Evolutionary conservation across 2,113 vertebrate species (phyloP).

Genomic region (Notiomystis cincta): DNA sequence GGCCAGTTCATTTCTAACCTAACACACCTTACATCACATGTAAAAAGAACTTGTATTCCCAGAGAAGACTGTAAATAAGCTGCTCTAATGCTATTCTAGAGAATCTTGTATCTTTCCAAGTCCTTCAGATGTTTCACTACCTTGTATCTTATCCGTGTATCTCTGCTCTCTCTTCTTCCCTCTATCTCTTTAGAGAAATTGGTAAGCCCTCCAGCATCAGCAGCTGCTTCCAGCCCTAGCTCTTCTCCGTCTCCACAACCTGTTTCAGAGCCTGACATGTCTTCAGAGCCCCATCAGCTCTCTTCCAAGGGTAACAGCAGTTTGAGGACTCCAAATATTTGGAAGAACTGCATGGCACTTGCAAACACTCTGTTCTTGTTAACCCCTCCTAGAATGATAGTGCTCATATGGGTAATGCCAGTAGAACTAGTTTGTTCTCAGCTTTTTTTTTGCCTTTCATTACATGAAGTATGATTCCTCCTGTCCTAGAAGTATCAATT

Average conservation of each 20-base stretch:
- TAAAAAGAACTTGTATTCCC: background rate
- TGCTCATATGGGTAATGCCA: constrained; percentile 11
- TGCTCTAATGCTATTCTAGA: constrained; percentile 20
- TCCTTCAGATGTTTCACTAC: constrained; percentile 21
- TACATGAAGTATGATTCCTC: background rate
- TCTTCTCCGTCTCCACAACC: constrained; percentile 85
- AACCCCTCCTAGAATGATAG: constrained; percentile 49
- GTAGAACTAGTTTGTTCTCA: constrained; percentile 24
- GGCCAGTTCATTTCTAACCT: background rate
- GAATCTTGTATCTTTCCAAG: constrained; percentile 49
- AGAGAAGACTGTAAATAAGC: background rate
- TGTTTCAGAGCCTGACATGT: constrained; percentile 79
- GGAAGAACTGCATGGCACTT: constrained; percentile 72
- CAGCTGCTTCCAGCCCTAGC: constrained; percentile 82
- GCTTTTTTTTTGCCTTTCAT: background rate
- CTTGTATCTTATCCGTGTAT: constrained; percentile 62
- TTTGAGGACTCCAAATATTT: constrained; percentile 70
- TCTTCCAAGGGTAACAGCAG: constrained; percentile 83
- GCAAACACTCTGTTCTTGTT: constrained; percentile 49
- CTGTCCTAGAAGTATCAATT: constrained; percentile 38
- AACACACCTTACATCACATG: background rate
- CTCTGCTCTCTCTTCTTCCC: constrained; percentile 71
- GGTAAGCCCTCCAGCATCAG: constrained; percentile 83
- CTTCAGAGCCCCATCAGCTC: constrained; percentile 80
- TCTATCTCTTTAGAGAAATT: constrained; percentile 77